Evolutionary conservation across 2,888 invertebrate species (phyloP).

Genomic region (Callyntrura guangdongensis): DNA sequence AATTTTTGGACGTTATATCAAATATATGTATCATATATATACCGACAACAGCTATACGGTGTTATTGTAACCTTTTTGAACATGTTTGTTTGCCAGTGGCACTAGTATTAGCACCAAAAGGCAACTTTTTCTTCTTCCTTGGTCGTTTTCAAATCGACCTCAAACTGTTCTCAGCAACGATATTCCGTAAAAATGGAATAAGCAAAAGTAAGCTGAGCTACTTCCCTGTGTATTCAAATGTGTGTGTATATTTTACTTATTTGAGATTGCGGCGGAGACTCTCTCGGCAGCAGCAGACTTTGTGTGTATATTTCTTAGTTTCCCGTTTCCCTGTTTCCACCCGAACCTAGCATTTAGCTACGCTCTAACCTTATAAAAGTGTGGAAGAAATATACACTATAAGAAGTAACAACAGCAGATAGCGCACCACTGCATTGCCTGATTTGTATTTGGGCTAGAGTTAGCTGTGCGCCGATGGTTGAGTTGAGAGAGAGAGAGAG

Average conservation of each 20-base stretch:
- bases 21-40: background rate
- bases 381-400: background rate
- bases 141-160: constrained; percentile 22
- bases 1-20: background rate
- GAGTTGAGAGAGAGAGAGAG: background rate
- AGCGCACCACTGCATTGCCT: constrained; percentile 67
- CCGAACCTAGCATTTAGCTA: background rate
- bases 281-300: constrained; percentile 24
- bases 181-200: constrained; percentile 55
- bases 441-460: constrained; percentile 62
- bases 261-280: constrained; percentile 65
- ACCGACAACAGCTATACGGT: background rate
- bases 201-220: constrained; percentile 68
- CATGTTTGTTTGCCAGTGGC: background rate
- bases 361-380: background rate
- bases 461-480: background rate
- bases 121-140: constrained; percentile 47
- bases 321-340: constrained; percentile 19
- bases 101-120: constrained; percentile 21
- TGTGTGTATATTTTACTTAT: constrained; percentile 28
- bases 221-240: constrained; percentile 8
- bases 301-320: constrained; percentile 25
- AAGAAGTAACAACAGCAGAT: background rate
- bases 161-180: constrained; percentile 1
- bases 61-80: no score